Base-by-base conservation (phyloP, 2,113 vertebrate genomes). In the Elanoides forficatus region DNA sequence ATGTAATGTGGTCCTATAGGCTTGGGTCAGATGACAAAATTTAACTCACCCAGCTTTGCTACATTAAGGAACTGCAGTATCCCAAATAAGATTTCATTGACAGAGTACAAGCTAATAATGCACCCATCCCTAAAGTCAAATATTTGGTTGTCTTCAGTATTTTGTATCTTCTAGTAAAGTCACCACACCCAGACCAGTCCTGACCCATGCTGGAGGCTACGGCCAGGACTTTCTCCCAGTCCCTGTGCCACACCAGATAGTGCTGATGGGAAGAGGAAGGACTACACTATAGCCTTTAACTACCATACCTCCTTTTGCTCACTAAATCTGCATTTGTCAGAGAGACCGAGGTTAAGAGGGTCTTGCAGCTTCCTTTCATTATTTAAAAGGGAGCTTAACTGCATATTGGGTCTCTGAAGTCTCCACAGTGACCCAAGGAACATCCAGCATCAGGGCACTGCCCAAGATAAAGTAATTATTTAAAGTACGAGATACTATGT, bases 161-260 rank as follows among this genome's bases (percentile, higher is more conserved):
- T 82, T 36, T n/a, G 0, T 36, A 29, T 26, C 66, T 67, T 50
- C 59, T 32, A 45, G 42, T 29, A 45, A 65, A 50, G 53, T 10
- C 47, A 67, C 23, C 27, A 2, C 9, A 10, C 13, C 25, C 72
- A 60, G 71, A 53, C 13, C 20, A 48, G 38, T 26, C 50, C 50
- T 60, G 73, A 29, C n/a, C 55, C 5, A 10, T 11, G 2, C n/a
- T 10, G 17, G 8, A 26, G 23, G 38, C 30, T 17, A 9, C 1
- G 9, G 42, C 40, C 17, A 32, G 66, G 60, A 34, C 47, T 11
- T 38, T 27, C 22, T 59, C 30, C 52, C 15, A 17, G 45, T 23
- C 34, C 1, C 0, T 21, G 38, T 2, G 3, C 23, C 20, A 6
- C 15, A n/a, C 23, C 43, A 42, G 38, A 4, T 9, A 13, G 48